A percentile compares a stretch with the other conserved stretches of the same genome.
Evolutionary conservation across 2,113 vertebrate species (phyloP).

Genomic region (Vanacampus margaritifer): DNA sequence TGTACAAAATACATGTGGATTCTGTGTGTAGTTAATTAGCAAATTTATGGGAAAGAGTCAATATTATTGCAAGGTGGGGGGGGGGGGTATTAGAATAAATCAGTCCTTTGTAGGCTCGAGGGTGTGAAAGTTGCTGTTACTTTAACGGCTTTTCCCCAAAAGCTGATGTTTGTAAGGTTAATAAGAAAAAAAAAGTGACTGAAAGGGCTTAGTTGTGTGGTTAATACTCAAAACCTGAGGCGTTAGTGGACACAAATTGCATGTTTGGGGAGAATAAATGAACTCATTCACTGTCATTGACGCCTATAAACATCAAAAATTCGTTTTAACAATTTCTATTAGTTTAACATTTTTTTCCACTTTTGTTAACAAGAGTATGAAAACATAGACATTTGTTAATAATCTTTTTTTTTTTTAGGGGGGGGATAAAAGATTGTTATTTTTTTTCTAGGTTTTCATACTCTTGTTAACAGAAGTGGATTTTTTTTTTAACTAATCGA

Average conservation of each 20-base stretch:
- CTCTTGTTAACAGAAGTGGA: too few species aligned
- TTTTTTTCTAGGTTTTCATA: too few species aligned
- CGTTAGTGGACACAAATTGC: constrained; percentile 31
- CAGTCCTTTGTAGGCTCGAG: constrained; percentile 39
- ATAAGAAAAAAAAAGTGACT: too few species aligned
- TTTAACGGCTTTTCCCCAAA: constrained; percentile 27
- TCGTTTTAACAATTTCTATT: too few species aligned
- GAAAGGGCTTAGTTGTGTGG: constrained; percentile 6
- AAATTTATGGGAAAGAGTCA: constrained; percentile 59
- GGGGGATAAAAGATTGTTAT: too few species aligned
- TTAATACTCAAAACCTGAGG: constrained; percentile 43
- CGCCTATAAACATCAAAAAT: too few species aligned
- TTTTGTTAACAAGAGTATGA: too few species aligned
- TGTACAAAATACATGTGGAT: constrained; percentile 70
- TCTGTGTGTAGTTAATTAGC: constrained; percentile 14
- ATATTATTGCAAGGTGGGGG: constrained; percentile 13
- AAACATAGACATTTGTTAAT: too few species aligned
- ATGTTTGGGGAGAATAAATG: constrained; percentile 27
- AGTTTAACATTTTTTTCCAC: too few species aligned
- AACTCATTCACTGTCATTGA: too few species aligned
- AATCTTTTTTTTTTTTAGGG: too few species aligned
- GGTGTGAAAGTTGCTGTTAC: constrained; percentile 20
- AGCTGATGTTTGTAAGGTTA: constrained; percentile 29
- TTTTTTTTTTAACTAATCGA: too few species aligned
- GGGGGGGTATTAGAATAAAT: constrained; percentile 48